Evolutionary conservation across 2,888 invertebrate species (phyloP), one percentile per base, ranked within the genome.

Genomic region (Agrochola lychnidis): DNA sequence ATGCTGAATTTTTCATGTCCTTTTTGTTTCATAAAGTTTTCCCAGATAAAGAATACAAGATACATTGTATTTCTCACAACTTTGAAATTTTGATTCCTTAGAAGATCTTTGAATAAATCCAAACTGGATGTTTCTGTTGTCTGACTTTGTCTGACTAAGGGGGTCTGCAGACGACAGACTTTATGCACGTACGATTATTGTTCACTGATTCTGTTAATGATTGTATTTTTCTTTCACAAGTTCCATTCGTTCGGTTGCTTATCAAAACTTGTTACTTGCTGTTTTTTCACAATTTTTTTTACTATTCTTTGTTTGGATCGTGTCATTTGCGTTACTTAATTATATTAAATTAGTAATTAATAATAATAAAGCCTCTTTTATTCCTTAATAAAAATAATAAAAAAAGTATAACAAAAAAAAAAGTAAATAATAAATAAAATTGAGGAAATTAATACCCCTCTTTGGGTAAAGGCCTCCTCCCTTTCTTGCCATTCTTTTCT

Each of bases 11-110:
- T 75, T 81, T 62, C 53, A 56, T 67, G 5, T 40, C 25, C 45
- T 53, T 78, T 82, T 78, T 70, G 67, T 67, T 62, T 59, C 36
- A 36, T 53, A 82, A 63, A 68, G 45, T 57, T 63, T 64, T 14
- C 22, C 25, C 4, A 30, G 36, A 69, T 42, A 66, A 14, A 51
- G 42, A 68, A 59, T 51, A 66, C 45, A 70, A 51, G 45, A 79
- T 62, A 81, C 68, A 76, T 63, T 84, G 69, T 81, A 70, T 85
- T 45, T 66, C 64, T 76, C 42, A 53, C 62, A 67, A 85, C 71
- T 72, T 76, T 72, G 45, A 72, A 62, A 76, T 82, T 73, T 85
- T 77, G 85, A 73, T 83, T 77, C 51, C 45, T 36, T 56, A 57
- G 36, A 57, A 70, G 68, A 71, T 75, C 48, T 68, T 57, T 42